These are phyloP conservation scores for Dryobotodes eremita DNA, from an alignment of 2,888 invertebrate genomes.

Conservation along the genomic window DNA sequence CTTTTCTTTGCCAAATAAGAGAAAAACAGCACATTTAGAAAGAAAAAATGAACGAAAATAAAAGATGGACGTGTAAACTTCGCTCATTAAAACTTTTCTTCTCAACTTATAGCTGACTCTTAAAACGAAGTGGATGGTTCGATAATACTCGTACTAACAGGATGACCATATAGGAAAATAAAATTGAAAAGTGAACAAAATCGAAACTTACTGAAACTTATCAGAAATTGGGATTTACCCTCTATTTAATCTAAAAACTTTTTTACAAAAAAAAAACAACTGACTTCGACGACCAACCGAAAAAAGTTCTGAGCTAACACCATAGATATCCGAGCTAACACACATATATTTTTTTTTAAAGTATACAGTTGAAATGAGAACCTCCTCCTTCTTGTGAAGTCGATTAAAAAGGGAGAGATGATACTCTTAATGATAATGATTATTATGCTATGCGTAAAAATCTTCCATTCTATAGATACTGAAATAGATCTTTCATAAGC, in stretches of 20 bases:
- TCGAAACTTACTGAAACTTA: constrained; percentile 17
- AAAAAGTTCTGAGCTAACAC: no score
- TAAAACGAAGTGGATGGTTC: not conserved
- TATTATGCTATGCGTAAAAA: not conserved
- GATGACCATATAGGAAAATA: not conserved
- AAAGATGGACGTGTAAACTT: constrained; percentile 2
- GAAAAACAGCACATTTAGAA: not conserved
- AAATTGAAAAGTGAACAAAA: constrained; percentile 11
- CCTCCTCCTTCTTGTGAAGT: no score
- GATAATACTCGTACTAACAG: not conserved
- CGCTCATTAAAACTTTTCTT: not conserved
- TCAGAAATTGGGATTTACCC: constrained; percentile 13
- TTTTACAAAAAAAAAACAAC: no score
- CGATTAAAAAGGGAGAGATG: constrained; percentile 12
- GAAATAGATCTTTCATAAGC: constrained; percentile 11
- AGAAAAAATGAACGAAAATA: no score
- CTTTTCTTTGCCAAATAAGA: not conserved
- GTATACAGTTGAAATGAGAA: no score
- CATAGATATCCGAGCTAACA: no score
- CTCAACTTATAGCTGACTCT: not conserved
- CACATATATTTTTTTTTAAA: no score
- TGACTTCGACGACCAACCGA: no score
- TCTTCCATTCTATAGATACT: not conserved
- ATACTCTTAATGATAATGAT: no score
- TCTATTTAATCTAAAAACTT: no score